These are phyloP conservation scores for Heterodera carotae DNA, from an alignment of 1,140 invertebrate species.

Conservation along the genomic window DNA sequence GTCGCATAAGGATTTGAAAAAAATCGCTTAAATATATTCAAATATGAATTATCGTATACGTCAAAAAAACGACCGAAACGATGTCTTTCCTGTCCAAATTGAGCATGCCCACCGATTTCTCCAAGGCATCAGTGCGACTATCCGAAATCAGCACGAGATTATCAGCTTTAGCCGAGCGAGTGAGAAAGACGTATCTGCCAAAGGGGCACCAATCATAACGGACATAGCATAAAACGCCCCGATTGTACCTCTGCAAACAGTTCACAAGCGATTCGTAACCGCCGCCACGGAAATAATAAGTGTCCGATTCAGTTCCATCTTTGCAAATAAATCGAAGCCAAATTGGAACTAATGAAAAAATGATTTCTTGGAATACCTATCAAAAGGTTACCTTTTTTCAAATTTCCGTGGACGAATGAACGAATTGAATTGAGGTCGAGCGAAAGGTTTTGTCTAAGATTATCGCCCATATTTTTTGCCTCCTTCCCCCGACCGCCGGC, in stretches of 20 bases:
- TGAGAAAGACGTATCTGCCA: slow-evolving; percentile 40
- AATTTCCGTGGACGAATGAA: slow-evolving; percentile 45
- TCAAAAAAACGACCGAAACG: slow-evolving; percentile 39
- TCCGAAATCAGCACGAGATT: slow-evolving; percentile 54
- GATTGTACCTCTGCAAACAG: slow-evolving; percentile 41
- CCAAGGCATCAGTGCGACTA: slow-evolving; percentile 48
- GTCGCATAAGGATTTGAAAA: slow-evolving; percentile 53
- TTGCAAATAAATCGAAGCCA: slow-evolving; percentile 55
- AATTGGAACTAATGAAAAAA: slow-evolving; percentile 34
- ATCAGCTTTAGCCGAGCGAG: slow-evolving; percentile 47
- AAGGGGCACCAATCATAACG: background rate
- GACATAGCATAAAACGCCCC: background rate
- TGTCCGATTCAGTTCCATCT: slow-evolving; percentile 46
- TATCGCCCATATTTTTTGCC: background rate
- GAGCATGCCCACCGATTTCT: slow-evolving; percentile 55
- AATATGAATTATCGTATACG: too few relatives aligned
- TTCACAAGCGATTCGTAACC: slow-evolving; percentile 50
- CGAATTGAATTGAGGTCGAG: slow-evolving; percentile 50
- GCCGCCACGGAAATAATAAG: slow-evolving; percentile 48
- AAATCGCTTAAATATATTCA: slow-evolving; percentile 47
- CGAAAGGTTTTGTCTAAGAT: slow-evolving; percentile 42
- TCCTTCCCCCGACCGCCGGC: slow-evolving; percentile 2
- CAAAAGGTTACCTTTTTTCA: slow-evolving; percentile 37
- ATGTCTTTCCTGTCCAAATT: slow-evolving; percentile 52
- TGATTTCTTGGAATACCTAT: too few relatives aligned